Evolutionary conservation across 2,888 invertebrate species (phyloP), one percentile per base, ranked within the genome.

Genomic region (Oscheius sp.): DNA sequence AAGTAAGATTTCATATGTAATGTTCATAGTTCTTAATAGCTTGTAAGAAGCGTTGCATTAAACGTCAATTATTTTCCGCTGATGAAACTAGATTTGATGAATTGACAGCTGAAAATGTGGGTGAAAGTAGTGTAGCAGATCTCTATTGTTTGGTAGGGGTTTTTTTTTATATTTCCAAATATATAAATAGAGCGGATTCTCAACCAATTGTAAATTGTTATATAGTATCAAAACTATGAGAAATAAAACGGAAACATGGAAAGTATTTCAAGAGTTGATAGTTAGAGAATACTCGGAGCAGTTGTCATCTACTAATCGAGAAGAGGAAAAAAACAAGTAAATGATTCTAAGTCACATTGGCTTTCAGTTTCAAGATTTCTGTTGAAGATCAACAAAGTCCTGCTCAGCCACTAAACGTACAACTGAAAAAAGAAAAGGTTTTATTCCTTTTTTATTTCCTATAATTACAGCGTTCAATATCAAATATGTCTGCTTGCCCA

Each of bases 81-180:
- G 76, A 75, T 20, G 22, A 56, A 8, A 63, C 71, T 12, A 36
- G 80, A 1, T 47, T 47, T 12, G 64, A 65, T 6, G 82, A 81
- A 61, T 44, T 82, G 17, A 72, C 68, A 5, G 63, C 20, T 20
- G 44, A 70, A 9, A 72, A 75, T 63, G 71, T 74, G 2, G 68
- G 51, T 20, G 72, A 73, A 50, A 73, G 77, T 0, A 72, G 75
- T 17, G 32, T 82, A 0, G 76, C 78, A 4, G 81, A 82, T 32
- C 63, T 82, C 5, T 82, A 68, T 57, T 77, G 79, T 45, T 59
- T 79, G 57, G 80, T 81, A 12, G 22, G 26, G 20, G 30, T 9
- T 50, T 26, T 57, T 14, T 17, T 47, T 62, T 2, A 38, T 44
- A 44, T 9, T 36, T n/a, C n/a, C n/a, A 65, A 57, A 44, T 44